phyloP scores from a whole-genome alignment of 35 echinoderm and acorn worm genomes.

The Apostichopus parvimensis region DNA sequence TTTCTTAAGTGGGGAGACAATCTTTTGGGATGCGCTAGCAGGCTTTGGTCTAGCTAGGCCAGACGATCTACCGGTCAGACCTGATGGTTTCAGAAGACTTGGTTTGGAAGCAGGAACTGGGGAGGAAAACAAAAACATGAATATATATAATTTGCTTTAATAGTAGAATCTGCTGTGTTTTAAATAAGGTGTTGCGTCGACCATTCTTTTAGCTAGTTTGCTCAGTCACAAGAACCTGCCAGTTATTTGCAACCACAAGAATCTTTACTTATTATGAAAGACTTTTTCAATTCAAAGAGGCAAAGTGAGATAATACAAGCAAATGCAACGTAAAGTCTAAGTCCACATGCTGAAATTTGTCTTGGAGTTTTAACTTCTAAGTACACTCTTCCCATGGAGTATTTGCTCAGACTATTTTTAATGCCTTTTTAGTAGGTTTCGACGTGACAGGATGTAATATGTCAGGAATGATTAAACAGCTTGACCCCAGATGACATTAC shows the following conservation, averaged over 20 bases:
- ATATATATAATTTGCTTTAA: no score
- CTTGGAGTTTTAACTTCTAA: no score
- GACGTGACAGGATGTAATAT: no score
- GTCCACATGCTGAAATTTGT: no score
- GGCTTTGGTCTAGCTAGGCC: constrained; percentile 21
- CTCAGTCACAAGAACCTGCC: background rate
- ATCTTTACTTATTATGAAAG: background rate
- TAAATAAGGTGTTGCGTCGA: background rate
- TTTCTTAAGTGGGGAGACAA: background rate
- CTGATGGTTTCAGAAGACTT: constrained; percentile 37
- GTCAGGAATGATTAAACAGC: no score
- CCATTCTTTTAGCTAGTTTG: background rate
- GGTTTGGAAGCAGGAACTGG: constrained; percentile 20
- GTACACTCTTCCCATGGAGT: no score
- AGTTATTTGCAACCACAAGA: background rate
- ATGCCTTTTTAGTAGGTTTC: no score
- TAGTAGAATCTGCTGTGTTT: background rate
- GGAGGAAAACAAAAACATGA: background rate
- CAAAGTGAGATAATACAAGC: no score
- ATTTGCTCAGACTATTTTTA: no score
- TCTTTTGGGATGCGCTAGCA: background rate
- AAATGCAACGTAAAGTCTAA: no score
- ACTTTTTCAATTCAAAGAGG: no score
- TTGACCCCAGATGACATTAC: no score
- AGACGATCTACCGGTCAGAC: background rate